Percentiles rank a stretch among this genome's conserved stretches.
Evolutionary conservation across 35 echinoderm and acorn worm genomes (phyloP).

Genomic region (Patiria miniata): DNA sequence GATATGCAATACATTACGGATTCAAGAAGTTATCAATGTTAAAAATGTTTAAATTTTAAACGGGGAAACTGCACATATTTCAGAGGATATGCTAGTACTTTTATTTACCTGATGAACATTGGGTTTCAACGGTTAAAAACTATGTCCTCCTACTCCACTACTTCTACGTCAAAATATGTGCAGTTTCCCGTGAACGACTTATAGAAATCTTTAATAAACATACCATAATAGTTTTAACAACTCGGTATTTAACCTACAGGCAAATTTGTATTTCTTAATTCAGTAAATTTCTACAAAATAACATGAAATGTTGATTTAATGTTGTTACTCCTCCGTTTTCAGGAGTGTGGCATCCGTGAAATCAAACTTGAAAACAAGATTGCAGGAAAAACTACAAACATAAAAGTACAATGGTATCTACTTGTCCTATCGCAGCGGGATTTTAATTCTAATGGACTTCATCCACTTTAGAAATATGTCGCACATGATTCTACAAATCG

Average conservation of each 20-base stretch:
- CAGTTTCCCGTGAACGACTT: background rate
- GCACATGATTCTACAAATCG: too few species aligned
- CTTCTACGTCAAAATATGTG: background rate
- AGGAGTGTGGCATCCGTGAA: too few species aligned
- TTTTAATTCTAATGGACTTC: too few species aligned
- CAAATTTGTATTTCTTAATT: background rate
- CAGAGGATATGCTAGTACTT: background rate
- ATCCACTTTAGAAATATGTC: too few species aligned
- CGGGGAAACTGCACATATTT: slow-evolving; percentile 2
- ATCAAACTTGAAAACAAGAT: too few species aligned
- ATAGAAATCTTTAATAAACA: background rate
- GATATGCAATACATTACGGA: slow-evolving; percentile 27
- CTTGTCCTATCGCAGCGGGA: background rate
- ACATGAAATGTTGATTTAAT: background rate
- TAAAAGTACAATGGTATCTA: background rate
- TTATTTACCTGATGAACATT: background rate
- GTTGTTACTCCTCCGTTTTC: too few species aligned
- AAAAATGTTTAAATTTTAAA: background rate
- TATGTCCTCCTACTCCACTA: background rate
- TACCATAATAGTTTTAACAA: slow-evolving; percentile 16
- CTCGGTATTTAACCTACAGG: slow-evolving; percentile 10
- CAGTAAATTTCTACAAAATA: background rate
- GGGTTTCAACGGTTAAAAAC: background rate
- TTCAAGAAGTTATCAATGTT: slow-evolving; percentile 19
- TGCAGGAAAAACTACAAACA: background rate